phyloP scores from a whole-genome alignment of 2,113 vertebrate genomes.

The Grammomys surdaster region DNA sequence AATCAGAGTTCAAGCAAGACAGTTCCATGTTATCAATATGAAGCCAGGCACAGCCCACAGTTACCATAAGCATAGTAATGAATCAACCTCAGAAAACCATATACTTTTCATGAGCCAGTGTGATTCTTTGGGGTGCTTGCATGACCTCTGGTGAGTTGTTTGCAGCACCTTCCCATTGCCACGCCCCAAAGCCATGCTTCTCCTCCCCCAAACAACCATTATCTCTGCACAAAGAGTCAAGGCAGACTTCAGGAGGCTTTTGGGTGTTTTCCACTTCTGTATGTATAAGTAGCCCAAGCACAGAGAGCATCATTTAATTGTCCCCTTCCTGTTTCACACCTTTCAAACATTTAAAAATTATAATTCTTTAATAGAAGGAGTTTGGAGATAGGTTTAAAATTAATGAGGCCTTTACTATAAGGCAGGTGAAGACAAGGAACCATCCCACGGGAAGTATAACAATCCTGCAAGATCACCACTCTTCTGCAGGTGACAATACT shows the following conservation, averaged over 20 bases:
- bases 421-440: background rate
- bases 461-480: background rate
- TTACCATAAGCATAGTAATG: slow-evolving; percentile 12
- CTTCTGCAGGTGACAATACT: slow-evolving; percentile 23
- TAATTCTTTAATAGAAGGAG: background rate
- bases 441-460: background rate
- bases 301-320: background rate
- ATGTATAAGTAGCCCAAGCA: slow-evolving; percentile 27
- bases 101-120: background rate
- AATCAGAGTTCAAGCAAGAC: background rate
- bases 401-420: background rate
- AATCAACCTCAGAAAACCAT: background rate
- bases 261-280: slow-evolving; percentile 20
- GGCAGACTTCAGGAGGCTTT: slow-evolving; percentile 11
- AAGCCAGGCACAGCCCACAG: background rate
- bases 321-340: slow-evolving; percentile 22
- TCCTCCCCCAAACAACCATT: background rate
- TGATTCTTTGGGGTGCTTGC: background rate
- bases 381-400: background rate
- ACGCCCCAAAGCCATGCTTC: background rate
- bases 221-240: background rate
- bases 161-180: background rate
- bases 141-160: background rate
- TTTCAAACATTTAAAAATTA: slow-evolving; percentile 24
- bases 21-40: background rate